Evolutionary conservation across 2,888 invertebrate genomes (phyloP).

Genomic region (Tetranychus truncatus): DNA sequence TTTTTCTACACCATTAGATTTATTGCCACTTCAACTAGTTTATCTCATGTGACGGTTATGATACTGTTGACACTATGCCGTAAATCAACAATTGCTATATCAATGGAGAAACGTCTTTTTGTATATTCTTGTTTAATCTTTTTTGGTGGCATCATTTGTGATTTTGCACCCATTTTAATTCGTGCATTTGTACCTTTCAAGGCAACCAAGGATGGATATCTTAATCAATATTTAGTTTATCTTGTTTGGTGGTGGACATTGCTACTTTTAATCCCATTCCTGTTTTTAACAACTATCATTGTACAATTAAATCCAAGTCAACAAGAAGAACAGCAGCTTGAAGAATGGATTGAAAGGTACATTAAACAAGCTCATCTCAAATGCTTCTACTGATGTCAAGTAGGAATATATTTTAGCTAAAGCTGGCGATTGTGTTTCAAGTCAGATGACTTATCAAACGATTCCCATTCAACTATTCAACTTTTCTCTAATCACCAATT

Average conservation of each 20-base stretch:
- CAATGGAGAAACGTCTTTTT: conserved; percentile 8
- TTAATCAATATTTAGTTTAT: conserved; percentile 13
- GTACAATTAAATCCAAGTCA: background rate
- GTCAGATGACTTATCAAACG: no score
- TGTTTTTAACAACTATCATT: conserved; percentile 10
- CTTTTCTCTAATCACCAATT: background rate
- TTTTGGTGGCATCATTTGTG: conserved; percentile 17
- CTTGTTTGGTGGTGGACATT: conserved; percentile 21
- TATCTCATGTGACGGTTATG: conserved; percentile 15
- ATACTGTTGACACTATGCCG: conserved; percentile 17
- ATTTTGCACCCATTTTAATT: conserved; percentile 16
- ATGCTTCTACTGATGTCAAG: no score
- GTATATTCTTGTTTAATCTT: conserved; percentile 16
- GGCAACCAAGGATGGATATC: background rate
- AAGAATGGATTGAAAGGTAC: background rate
- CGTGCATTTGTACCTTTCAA: conserved; percentile 15
- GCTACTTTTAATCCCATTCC: conserved; percentile 13
- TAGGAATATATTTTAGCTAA: no score
- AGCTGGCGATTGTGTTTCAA: no score
- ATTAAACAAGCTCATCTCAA: no score
- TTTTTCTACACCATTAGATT: background rate
- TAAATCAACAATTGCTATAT: conserved; percentile 9
- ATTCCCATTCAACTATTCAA: background rate
- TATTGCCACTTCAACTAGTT: conserved; percentile 11
- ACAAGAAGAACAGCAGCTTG: background rate